A percentile compares a stretch with the other conserved stretches of the same genome.
Evolutionary conservation across 2,797 vertebrate genomes (phyloP).

Genomic region (Pelobates cultripes): DNA sequence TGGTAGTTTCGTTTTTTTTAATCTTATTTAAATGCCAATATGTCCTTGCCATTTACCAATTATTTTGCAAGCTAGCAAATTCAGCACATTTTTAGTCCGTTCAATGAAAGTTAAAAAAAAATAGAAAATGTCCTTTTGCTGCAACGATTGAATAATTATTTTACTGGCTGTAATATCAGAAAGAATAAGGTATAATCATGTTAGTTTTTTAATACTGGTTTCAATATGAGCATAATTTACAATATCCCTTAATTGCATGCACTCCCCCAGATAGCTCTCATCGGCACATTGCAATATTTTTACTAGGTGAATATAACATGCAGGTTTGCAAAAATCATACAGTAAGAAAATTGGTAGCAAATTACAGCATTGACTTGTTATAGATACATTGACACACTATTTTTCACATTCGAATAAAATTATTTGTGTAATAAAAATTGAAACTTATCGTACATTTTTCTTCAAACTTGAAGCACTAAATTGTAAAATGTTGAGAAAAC

Average conservation of each 20-base stretch:
- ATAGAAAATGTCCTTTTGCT: background rate
- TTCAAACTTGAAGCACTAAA: no score
- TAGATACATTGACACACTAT: no score
- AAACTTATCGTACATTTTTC: no score
- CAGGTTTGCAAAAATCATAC: no score
- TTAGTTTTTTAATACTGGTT: background rate
- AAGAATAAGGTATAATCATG: background rate
- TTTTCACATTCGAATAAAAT: no score
- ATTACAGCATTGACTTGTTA: no score
- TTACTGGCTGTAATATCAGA: background rate
- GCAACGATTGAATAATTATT: background rate
- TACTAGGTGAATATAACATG: background rate
- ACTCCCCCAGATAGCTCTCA: no score
- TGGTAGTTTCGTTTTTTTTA: constrained; percentile 15
- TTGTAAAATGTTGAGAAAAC: no score
- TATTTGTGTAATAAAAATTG: no score
- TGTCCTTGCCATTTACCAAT: constrained; percentile 24
- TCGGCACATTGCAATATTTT: background rate
- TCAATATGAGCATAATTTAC: background rate
- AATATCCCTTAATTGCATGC: background rate
- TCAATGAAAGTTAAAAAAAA: background rate
- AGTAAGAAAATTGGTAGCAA: no score
- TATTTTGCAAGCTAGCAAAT: constrained; percentile 8
- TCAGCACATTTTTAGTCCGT: constrained; percentile 38
- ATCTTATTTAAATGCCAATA: constrained; percentile 14